These are phyloP conservation scores for Castor canadensis DNA, from an alignment of 2,113 vertebrate genomes.

Conservation along the genomic window DNA sequence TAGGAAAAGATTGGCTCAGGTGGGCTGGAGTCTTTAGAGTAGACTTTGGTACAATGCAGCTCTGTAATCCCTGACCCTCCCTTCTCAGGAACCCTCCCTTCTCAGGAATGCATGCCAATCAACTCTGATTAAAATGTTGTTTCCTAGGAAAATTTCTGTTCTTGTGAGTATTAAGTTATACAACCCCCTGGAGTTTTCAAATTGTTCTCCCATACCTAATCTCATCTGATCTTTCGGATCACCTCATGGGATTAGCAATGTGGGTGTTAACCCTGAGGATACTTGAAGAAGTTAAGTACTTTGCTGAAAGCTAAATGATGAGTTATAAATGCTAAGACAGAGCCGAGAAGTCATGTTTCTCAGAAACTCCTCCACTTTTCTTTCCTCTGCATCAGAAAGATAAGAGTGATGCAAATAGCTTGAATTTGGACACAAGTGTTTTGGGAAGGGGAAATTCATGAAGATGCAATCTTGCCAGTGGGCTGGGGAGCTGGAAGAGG, in stretches of 20 bases:
- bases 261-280: neutral
- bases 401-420: neutral
- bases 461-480: neutral
- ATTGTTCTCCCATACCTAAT: neutral
- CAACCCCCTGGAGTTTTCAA: constrained; percentile 31
- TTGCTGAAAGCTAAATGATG: neutral
- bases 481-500: neutral
- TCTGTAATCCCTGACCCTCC: neutral
- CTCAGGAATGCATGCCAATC: neutral
- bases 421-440: neutral
- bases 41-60: neutral
- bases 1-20: neutral
- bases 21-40: neutral
- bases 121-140: neutral
- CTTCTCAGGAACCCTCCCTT: too few relatives aligned
- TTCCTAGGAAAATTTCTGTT: neutral
- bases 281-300: constrained; percentile 8
- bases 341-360: neutral
- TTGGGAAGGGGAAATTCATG: neutral
- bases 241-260: neutral
- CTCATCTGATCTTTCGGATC: neutral
- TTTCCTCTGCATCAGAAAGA: neutral
- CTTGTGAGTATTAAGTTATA: constrained; percentile 4
- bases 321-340: neutral
- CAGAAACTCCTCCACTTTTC: neutral